Base-by-base conservation (phyloP, 1,140 invertebrate genomes). In the Brachionus angularis region DNA sequence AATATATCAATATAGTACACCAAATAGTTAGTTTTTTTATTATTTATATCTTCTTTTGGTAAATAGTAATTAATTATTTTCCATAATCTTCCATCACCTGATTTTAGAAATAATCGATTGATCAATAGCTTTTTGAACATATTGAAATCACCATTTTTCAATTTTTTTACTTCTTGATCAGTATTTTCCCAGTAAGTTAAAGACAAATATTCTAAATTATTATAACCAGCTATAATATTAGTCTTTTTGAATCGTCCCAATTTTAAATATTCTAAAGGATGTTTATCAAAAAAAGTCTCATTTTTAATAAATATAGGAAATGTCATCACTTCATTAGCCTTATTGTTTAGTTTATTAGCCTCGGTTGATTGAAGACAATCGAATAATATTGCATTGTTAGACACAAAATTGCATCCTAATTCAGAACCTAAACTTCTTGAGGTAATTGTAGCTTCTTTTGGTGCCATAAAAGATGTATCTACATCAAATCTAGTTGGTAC, bases 371-470 rank as follows among this genome's bases (percentile, higher is more conserved):
- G 27, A 12, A 58, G 36, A 50, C 29, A 47, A 31, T 50, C 12
- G 2, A 36, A 12, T 29, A 62, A 16, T 33, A 46, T 44, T 64
- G 18, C 77, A 5, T 74, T 72, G 7, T 77, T 27, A 10, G 10
- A n/a, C 5, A 73, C 74, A 4, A 76, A 76, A 12, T 78, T 34
- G 18, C 31, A 12, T 8, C 18, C 36, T 27, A 42, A n/a, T n/a
- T 44, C 25, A 71, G 50, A 67, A 33, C 71, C 55, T 34, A 33
- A 47, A 61, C 31, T 55, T 55, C 34, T 16, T 0, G 52, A 47
- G 87, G 86, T 27, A 94, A 87, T 8, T 91, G 52, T 94, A 81
- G 72, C 89, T 83, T 47, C 93, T 84, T 14, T 89, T 88, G 71
- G 89, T 83, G 23, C 87, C 79, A 21, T 87, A 84, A 71, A 87